Evolutionary conservation across 2,797 vertebrate species (phyloP).

Genomic region (Oreochromis grahami): DNA sequence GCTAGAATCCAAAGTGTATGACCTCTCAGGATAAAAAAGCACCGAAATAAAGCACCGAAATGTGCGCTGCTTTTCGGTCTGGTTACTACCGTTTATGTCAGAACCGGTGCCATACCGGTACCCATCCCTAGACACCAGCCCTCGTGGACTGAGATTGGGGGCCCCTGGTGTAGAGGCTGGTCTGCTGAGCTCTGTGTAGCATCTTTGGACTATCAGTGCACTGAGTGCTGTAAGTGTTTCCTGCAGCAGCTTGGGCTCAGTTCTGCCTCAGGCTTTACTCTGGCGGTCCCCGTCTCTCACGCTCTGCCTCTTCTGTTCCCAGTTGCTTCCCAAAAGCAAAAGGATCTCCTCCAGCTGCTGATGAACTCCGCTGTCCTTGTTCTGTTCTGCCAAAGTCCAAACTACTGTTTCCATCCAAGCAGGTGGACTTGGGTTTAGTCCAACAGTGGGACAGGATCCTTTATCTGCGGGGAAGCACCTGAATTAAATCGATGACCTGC

Average conservation of each 20-base stretch:
- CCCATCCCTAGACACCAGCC: too few relatives aligned
- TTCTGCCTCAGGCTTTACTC: neutral
- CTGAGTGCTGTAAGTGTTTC: neutral
- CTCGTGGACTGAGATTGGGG: too few relatives aligned
- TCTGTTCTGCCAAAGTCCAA: neutral
- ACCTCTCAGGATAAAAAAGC: too few relatives aligned
- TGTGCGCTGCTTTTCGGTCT: too few relatives aligned
- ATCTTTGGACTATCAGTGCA: neutral
- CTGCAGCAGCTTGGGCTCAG: neutral
- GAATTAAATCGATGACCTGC: neutral
- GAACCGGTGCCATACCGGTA: too few relatives aligned
- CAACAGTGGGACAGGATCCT: neutral
- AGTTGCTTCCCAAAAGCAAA: neutral
- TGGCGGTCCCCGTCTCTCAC: neutral
- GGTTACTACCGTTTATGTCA: too few relatives aligned
- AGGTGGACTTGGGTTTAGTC: neutral
- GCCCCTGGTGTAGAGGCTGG: neutral
- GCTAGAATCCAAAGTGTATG: too few relatives aligned
- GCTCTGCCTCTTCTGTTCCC: neutral
- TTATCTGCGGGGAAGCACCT: rapidly evolving
- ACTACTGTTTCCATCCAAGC: neutral
- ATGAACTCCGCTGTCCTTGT: neutral
- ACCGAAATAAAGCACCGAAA: too few relatives aligned
- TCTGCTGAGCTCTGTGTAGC: neutral
- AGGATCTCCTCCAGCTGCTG: neutral